Evolutionary conservation across 2,113 vertebrate species (phyloP).

Genomic region (Alouatta palliata): DNA sequence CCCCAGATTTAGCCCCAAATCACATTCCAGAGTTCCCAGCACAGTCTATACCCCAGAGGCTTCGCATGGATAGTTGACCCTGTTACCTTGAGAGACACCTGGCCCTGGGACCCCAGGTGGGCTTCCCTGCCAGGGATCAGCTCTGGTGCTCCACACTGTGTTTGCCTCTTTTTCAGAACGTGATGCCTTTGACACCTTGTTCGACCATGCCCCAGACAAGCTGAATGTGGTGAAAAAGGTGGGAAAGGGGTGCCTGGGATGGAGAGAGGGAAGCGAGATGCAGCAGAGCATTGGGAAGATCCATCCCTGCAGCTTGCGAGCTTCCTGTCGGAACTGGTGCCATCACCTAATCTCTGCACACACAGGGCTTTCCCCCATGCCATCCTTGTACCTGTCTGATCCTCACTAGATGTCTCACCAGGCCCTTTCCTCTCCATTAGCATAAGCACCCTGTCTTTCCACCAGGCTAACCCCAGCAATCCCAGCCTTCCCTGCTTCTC

Average conservation of each 20-base stretch:
- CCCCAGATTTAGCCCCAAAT: background rate
- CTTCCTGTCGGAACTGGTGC: background rate
- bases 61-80: background rate
- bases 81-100: background rate
- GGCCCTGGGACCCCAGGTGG: background rate
- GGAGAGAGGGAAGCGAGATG: background rate
- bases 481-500: background rate
- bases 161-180: constrained; percentile 88
- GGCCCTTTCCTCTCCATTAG: background rate
- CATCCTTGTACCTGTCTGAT: background rate
- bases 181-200: constrained; percentile 97
- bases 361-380: too few species aligned
- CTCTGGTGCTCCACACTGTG: too few species aligned
- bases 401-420: background rate
- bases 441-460: background rate
- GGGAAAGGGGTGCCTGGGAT: constrained; percentile 41
- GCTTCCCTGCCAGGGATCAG: background rate
- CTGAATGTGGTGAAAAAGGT: constrained; percentile 99
- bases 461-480: background rate
- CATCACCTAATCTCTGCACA: background rate
- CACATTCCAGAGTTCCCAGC: background rate
- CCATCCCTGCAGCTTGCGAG: rapidly evolving
- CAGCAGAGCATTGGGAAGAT: background rate
- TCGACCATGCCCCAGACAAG: constrained; percentile 98
- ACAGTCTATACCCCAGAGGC: background rate